phyloP scores from a whole-genome alignment of 1,140 invertebrate genomes.

The Mylabris phalerata region DNA sequence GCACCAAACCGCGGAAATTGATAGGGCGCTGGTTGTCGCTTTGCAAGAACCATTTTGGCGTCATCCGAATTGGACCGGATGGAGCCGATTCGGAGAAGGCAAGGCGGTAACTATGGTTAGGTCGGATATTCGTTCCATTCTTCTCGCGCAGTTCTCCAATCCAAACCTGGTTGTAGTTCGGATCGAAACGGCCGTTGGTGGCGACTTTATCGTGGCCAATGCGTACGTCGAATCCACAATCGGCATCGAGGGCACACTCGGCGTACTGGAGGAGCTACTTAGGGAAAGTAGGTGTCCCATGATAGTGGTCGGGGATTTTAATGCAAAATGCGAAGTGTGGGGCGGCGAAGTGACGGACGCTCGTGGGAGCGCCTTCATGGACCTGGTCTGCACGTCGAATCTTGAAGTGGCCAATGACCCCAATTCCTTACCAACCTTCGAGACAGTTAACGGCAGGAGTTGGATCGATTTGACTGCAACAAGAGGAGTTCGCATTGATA shows the following conservation, averaged over 20 bases:
- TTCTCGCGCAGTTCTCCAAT: neutral
- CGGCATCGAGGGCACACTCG: neutral
- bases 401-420: neutral
- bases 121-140: neutral
- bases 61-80: neutral
- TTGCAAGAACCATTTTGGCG: slow-evolving; percentile 1
- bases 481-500: too few relatives aligned
- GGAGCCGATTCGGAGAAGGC: neutral
- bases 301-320: slow-evolving; percentile 25
- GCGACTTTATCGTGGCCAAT: neutral
- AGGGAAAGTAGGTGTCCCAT: neutral
- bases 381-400: slow-evolving; percentile 2
- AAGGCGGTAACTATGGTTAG: slow-evolving; percentile 1
- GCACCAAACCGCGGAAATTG: neutral
- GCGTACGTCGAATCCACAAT: neutral
- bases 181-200: neutral
- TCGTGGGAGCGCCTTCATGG: slow-evolving; percentile 13
- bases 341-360: slow-evolving; percentile 15
- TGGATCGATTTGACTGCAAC: too few relatives aligned
- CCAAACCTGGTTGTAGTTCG: neutral
- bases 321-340: slow-evolving; percentile 20
- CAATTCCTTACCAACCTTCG: neutral
- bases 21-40: neutral
- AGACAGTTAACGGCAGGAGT: slow-evolving; percentile 2
- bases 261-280: neutral